Conservation (phyloP, 1,140 invertebrate species). For the Drosophila arawakana region DNA sequence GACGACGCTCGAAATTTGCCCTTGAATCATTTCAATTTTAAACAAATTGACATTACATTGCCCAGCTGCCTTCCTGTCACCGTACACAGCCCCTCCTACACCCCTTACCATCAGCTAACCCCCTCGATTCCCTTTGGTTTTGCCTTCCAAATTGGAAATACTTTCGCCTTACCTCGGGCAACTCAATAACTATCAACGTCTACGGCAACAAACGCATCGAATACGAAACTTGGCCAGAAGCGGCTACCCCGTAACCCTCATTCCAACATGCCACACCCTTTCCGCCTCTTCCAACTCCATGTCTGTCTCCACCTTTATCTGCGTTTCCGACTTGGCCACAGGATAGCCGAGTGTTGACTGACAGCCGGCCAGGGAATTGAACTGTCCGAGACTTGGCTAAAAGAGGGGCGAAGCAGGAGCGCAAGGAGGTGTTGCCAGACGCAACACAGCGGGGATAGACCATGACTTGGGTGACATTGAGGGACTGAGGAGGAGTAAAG, state of each 20-base stretch:
- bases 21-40: conserved; percentile 79
- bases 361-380: conserved; percentile 59
- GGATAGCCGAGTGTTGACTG: conserved; percentile 67
- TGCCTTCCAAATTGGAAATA: conserved; percentile 49
- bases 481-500: conserved; percentile 2
- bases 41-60: conserved; percentile 78
- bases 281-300: no score
- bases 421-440: conserved; percentile 39
- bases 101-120: background rate
- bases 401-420: background rate
- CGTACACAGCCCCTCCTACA: background rate
- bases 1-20: conserved; percentile 53
- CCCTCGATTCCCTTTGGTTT: background rate
- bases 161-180: conserved; percentile 40
- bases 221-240: conserved; percentile 50
- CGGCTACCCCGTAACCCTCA: background rate
- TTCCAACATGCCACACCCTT: background rate
- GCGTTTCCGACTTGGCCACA: conserved; percentile 40
- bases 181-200: conserved; percentile 76
- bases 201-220: conserved; percentile 57
- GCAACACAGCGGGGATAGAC: background rate
- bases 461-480: no score
- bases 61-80: conserved; percentile 50
- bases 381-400: conserved; percentile 34
- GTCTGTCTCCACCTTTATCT: background rate